Percentiles rank a stretch among this genome's conserved stretches.
Conservation (phyloP, 2,888 invertebrate genomes). For the Phaedon cochleariae region DNA sequence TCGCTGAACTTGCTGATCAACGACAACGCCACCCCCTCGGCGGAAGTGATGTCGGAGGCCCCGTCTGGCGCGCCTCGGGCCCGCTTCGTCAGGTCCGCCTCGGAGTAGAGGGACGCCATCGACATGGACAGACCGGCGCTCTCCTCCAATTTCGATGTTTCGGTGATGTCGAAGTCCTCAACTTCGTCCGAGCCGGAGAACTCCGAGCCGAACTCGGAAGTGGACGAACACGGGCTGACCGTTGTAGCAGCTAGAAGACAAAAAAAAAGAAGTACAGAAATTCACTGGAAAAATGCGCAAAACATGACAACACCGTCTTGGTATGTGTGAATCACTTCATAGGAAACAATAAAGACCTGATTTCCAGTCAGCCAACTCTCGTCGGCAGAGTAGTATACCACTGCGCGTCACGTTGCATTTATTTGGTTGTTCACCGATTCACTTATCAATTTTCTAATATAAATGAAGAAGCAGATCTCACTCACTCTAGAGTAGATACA, state of each 20-base stretch:
- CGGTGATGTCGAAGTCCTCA: constrained; percentile 65
- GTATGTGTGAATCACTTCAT: too few relatives aligned
- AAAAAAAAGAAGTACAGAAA: too few relatives aligned
- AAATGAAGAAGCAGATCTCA: too few relatives aligned
- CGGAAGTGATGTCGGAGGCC: constrained; percentile 68
- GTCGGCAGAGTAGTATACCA: too few relatives aligned
- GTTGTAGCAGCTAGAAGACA: constrained; percentile 62
- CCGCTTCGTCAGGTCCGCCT: constrained; percentile 62
- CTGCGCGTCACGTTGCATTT: too few relatives aligned
- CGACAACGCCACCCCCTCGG: constrained; percentile 81
- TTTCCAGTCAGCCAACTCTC: too few relatives aligned
- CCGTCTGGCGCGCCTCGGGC: constrained; percentile 62
- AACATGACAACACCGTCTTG: too few relatives aligned
- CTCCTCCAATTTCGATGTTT: constrained; percentile 61
- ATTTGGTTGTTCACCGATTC: too few relatives aligned
- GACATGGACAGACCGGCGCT: constrained; percentile 68
- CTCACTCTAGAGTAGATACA: too few relatives aligned
- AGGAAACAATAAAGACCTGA: too few relatives aligned
- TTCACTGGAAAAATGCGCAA: background rate
- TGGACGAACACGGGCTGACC: constrained; percentile 65
- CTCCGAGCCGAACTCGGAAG: constrained; percentile 62
- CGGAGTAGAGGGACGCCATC: constrained; percentile 72
- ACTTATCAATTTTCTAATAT: too few relatives aligned
- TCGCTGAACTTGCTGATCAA: constrained; percentile 80
- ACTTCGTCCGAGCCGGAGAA: constrained; percentile 65